Evolutionary conservation across 1,140 invertebrate genomes (phyloP).

Genomic region (Leptoteleia sp.): DNA sequence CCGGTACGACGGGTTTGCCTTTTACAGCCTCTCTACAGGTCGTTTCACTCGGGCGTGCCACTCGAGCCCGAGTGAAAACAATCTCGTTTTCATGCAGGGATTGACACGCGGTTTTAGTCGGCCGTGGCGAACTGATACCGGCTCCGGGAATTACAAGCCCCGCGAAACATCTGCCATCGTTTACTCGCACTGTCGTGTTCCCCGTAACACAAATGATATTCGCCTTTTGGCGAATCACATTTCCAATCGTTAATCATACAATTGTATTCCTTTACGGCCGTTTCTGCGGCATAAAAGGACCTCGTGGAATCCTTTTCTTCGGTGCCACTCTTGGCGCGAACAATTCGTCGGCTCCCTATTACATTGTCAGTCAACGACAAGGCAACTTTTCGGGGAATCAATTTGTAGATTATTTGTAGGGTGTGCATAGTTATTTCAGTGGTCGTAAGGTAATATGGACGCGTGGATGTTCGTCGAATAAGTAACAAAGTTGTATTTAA

Average conservation of each 20-base stretch:
- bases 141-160: slow-evolving; percentile 46
- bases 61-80: slow-evolving; percentile 63
- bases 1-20: slow-evolving; percentile 77
- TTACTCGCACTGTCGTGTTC: slow-evolving; percentile 43
- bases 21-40: slow-evolving; percentile 77
- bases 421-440: too few species aligned
- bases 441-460: too few species aligned
- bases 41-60: slow-evolving; percentile 71
- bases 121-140: slow-evolving; percentile 59
- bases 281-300: too few species aligned
- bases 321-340: too few species aligned
- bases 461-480: too few species aligned
- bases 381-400: too few species aligned
- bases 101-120: slow-evolving; percentile 65
- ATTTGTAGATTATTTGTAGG: too few species aligned
- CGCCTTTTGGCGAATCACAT: slow-evolving; percentile 28
- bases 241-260: slow-evolving; percentile 26
- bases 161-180: slow-evolving; percentile 49
- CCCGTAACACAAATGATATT: slow-evolving; percentile 37
- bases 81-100: slow-evolving; percentile 68
- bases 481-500: too few species aligned
- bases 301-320: too few species aligned
- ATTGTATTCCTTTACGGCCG: background rate
- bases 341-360: too few species aligned
- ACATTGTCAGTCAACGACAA: too few species aligned